These are phyloP conservation scores for Blastobasis lacticolella DNA, from an alignment of 2,888 invertebrate species.

Conservation along the genomic window DNA sequence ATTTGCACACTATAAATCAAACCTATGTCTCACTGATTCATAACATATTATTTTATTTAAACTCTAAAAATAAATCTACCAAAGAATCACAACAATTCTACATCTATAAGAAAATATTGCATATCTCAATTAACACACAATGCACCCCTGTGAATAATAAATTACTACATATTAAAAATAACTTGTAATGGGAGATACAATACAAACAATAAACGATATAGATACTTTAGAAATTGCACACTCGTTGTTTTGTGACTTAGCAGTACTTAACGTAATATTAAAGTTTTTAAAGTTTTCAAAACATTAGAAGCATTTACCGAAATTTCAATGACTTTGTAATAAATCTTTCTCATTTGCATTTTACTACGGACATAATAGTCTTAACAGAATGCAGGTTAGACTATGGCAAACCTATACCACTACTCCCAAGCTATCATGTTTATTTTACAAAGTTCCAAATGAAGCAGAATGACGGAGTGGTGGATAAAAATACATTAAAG, in stretches of 20 bases:
- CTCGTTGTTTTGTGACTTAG: background rate
- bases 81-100: background rate
- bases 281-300: conserved; percentile 12
- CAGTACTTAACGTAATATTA: background rate
- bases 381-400: conserved; percentile 14
- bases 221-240: background rate
- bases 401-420: conserved; percentile 7
- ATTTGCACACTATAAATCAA: background rate
- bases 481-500: conserved; percentile 5
- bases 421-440: conserved; percentile 3
- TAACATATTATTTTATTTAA: background rate
- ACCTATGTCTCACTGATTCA: background rate
- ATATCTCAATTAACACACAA: background rate
- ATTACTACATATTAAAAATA: background rate
- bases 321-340: conserved; percentile 12
- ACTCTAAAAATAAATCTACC: background rate
- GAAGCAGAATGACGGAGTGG: conserved; percentile 14
- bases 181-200: background rate
- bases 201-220: background rate
- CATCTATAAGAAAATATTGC: background rate
- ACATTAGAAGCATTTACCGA: conserved; percentile 14
- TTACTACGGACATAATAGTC: conserved; percentile 13
- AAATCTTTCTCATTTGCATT: conserved; percentile 5
- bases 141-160: background rate
- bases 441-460: conserved; percentile 5